A percentile compares a stretch with the other conserved stretches of the same genome.
These are phyloP conservation scores for Leptinotarsa peninsularis DNA, from an alignment of 2,888 invertebrate species.

Conservation along the genomic window DNA sequence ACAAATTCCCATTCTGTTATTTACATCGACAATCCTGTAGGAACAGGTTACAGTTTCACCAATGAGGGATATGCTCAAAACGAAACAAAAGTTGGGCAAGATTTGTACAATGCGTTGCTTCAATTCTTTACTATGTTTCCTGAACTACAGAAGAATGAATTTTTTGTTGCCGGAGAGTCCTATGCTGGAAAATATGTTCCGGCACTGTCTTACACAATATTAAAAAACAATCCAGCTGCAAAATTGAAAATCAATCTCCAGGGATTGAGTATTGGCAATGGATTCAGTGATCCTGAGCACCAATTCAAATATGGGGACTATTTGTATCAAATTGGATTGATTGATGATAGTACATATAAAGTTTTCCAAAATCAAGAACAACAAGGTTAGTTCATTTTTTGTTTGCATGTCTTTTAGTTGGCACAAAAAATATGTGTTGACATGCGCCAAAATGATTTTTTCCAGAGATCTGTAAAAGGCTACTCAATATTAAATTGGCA, in stretches of 20 bases:
- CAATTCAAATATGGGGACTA: slow-evolving; percentile 84
- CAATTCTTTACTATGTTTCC: slow-evolving; percentile 90
- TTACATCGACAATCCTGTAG: slow-evolving; percentile 92
- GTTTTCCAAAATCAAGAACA: slow-evolving; percentile 74
- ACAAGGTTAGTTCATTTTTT: slow-evolving; percentile 60
- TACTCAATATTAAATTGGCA: too few species aligned
- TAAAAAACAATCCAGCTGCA: slow-evolving; percentile 72
- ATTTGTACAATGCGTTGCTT: slow-evolving; percentile 79
- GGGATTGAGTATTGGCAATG: slow-evolving; percentile 84
- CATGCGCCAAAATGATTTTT: too few species aligned
- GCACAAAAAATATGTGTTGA: too few species aligned
- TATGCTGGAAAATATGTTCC: slow-evolving; percentile 86
- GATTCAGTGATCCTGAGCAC: slow-evolving; percentile 82
- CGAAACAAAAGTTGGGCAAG: slow-evolving; percentile 83
- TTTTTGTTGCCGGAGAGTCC: slow-evolving; percentile 91
- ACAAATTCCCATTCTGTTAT: slow-evolving; percentile 81
- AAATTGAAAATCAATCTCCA: slow-evolving; percentile 76
- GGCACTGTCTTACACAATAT: slow-evolving; percentile 80
- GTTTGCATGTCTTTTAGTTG: background rate
- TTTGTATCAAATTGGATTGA: slow-evolving; percentile 81
- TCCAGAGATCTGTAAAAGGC: too few species aligned
- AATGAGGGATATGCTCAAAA: slow-evolving; percentile 82
- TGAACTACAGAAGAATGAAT: slow-evolving; percentile 78
- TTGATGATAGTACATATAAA: slow-evolving; percentile 74
- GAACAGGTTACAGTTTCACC: slow-evolving; percentile 91